Percentiles rank a stretch among this genome's conserved stretches.
These are phyloP conservation scores for Sinotaia quadrata DNA, from an alignment of 2,888 invertebrate species.

Conservation along the genomic window DNA sequence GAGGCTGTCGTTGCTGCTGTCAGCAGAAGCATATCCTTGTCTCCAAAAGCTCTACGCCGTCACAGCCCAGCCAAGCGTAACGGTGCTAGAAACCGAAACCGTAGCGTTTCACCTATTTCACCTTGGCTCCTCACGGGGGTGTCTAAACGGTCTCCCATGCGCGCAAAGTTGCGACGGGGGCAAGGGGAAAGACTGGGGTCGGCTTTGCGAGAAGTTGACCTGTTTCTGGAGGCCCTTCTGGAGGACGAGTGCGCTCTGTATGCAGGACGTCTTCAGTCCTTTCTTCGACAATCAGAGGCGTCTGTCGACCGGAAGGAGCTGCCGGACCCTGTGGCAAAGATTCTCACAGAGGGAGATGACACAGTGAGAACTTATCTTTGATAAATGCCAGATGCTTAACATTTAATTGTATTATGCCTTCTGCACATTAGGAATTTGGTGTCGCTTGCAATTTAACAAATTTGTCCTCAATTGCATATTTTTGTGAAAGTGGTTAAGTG, in stretches of 20 bases:
- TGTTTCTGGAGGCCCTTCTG: conserved; percentile 40
- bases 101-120: conserved; percentile 6
- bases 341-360: conserved; percentile 46
- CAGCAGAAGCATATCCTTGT: conserved; percentile 4
- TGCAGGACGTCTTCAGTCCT: conserved; percentile 36
- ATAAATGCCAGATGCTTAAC: too few relatives aligned
- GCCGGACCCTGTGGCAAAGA: conserved; percentile 44
- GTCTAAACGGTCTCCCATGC: conserved; percentile 3
- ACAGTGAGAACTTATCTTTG: too few relatives aligned
- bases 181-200: neutral
- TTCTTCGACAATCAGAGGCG: conserved; percentile 2
- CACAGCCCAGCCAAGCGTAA: conserved; percentile 2
- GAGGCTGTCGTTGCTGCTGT: neutral
- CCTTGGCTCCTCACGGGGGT: neutral
- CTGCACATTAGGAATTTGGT: too few relatives aligned
- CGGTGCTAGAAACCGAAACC: neutral
- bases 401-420: too few relatives aligned
- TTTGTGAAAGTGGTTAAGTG: too few relatives aligned
- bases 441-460: too few relatives aligned
- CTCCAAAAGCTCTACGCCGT: neutral
- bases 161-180: neutral
- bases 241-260: conserved; percentile 50
- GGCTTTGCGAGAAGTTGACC: neutral
- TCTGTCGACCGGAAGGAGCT: conserved; percentile 18
- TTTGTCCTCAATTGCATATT: too few relatives aligned